Base-by-base conservation (phyloP, 2,113 vertebrate genomes). In the Sakesphorus luctuosus region DNA sequence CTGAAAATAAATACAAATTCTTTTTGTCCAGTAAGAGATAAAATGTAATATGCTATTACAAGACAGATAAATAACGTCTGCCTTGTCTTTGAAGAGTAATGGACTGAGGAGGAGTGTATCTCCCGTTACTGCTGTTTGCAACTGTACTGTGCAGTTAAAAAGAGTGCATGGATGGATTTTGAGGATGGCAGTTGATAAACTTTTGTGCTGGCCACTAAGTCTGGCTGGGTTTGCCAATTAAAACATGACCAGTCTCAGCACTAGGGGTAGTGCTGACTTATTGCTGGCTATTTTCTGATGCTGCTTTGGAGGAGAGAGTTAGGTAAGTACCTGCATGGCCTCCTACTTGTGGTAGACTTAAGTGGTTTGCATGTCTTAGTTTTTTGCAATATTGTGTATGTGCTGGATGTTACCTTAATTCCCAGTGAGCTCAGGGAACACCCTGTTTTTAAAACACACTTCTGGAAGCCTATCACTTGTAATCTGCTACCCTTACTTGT, bases 401-500 rank as follows among this genome's bases (percentile, higher is more conserved):
- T 68, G 28, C 23, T 86, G 56, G 73, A 65, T 87, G 47, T 38
- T 0, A 0, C 35, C 62, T 85, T 50, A 69, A 13, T 86, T 93
- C 56, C 36, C 79, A 58, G 35, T 25, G 19, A 90, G 40, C 47
- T 8, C 59, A 84, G 87, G 78, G 96, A 94, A 75, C 85, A 35
- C 63, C 18, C 1, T 67, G 83, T 94, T 95, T 93, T 95, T 93
- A 49, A 96, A 96, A 94, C 75, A 93, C 79, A 29, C 86, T 90
- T 96, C 83, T 89, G 38, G 1, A 56, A 90, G 73, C 90, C 92
- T 96, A 96, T 97, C 96, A 10, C 53, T 94, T 96, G 96, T 97
- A 96, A 97, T 95, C 95, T 95, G 89, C 95, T 97, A 97, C 96
- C 94, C 85, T 97, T 78, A 83, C 83, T 94, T 94, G 93, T 96